A percentile compares a stretch with the other conserved stretches of the same genome.
Evolutionary conservation across 2,888 invertebrate genomes (phyloP).

Genomic region (Xestia xanthographa): DNA sequence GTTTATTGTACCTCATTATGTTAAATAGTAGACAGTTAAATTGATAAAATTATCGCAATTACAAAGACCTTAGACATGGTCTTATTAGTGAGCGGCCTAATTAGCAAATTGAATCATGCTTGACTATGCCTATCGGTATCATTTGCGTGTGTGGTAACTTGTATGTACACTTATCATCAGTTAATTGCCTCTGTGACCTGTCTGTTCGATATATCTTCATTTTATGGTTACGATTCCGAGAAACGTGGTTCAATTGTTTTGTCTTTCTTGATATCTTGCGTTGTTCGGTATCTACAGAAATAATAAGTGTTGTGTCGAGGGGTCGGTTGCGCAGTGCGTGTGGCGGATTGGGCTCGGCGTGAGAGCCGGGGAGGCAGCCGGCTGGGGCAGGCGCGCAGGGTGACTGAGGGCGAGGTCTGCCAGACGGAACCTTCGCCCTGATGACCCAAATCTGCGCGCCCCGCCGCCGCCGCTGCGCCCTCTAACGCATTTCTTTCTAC

Average conservation of each 20-base stretch:
- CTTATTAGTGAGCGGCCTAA: constrained; percentile 77
- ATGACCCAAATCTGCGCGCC: constrained; percentile 81
- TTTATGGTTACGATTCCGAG: constrained; percentile 78
- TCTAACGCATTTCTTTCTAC: constrained; percentile 50
- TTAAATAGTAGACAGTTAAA: constrained; percentile 61
- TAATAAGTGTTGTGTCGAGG: constrained; percentile 54
- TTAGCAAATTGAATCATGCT: constrained; percentile 80
- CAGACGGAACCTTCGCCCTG: constrained; percentile 82
- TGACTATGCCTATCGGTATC: constrained; percentile 67
- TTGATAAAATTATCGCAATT: constrained; percentile 67
- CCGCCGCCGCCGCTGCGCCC: constrained; percentile 61
- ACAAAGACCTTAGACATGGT: constrained; percentile 70
- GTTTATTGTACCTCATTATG: constrained; percentile 50
- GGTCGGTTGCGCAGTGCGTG: constrained; percentile 74
- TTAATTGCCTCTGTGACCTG: constrained; percentile 84
- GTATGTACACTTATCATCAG: constrained; percentile 75
- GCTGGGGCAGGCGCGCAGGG: constrained; percentile 53
- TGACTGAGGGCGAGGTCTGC: constrained; percentile 73
- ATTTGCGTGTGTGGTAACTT: constrained; percentile 69
- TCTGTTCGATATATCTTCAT: constrained; percentile 76
- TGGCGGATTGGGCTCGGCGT: constrained; percentile 69
- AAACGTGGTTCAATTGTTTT: constrained; percentile 78
- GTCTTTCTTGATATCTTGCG: constrained; percentile 72
- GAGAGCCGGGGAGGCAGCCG: constrained; percentile 66
- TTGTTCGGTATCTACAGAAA: constrained; percentile 52